Evolutionary conservation across 2,797 vertebrate genomes (phyloP), one percentile per base, ranked within the genome.

Genomic region (Myoxocephalus aenaeus): DNA sequence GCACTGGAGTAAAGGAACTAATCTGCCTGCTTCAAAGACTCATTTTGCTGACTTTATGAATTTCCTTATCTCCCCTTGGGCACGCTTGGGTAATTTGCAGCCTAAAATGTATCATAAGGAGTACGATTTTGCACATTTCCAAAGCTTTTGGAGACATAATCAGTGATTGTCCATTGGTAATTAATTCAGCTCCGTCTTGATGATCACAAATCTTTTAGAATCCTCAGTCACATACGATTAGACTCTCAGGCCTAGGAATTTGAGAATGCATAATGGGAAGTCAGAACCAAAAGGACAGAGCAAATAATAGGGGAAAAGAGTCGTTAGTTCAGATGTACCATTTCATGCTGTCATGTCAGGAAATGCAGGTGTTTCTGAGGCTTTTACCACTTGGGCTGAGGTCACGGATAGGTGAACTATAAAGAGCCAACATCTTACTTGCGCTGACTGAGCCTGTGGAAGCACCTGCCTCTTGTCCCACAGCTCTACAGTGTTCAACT

Each of bases 401-500:
- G 64, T 83, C 34, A 62, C 18, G 59, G 34, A 64, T 44, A 61
- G 48, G 40, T 70, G 71, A 85, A 51, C 62, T 58, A 56, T 13
- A 70, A 68, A 77, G 13, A 70, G 27, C 20, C 32, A 38, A 32
- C 59, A 10, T 70, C 66, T 79, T 61, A 46, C 11, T 75, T 32
- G 20, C 1, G 12, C 66, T 76, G 65, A 71, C 53, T 71, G 57
- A 68, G 38, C 65, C 61, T 58, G 8, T 74, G 56, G 78, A 68
- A 72, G 61, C 70, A 77, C 42, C 73, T 87, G 81, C 42, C 29
- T 72, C 58, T 46, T 38, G 64, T 64, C 69, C 46, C 57, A 66
- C n/a, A 75, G 61, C 48, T 75, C 29, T 78, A 25, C 50, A 63
- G 18, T 53, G 54, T 46, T 87, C 54, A 79, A 7, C 42, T 75